Conservation (phyloP, 2,113 vertebrate genomes). For the Salvelinus sp. region DNA sequence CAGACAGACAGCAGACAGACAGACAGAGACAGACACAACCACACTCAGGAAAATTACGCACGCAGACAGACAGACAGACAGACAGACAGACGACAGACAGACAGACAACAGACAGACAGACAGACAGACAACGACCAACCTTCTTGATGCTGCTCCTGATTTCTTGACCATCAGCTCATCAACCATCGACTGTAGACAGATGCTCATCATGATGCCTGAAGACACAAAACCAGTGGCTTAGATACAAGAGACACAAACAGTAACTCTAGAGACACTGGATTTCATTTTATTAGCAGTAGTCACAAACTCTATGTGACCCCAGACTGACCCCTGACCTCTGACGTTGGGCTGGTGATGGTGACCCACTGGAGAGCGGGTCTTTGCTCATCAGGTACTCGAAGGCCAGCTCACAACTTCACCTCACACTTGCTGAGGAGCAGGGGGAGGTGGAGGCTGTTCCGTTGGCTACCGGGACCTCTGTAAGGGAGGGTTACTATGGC, state of each 20-base stretch:
- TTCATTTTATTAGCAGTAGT: too few species aligned
- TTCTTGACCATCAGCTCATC: constrained; percentile 99
- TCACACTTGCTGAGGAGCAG: constrained; percentile 83
- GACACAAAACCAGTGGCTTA: not conserved
- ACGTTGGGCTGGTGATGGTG: constrained; percentile 98
- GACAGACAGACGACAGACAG: too few species aligned
- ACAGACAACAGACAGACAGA: too few species aligned
- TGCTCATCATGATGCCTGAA: constrained; percentile 99
- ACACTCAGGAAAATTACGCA: too few species aligned
- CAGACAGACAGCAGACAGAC: too few species aligned
- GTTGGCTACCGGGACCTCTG: constrained; percentile 85
- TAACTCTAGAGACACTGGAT: too few species aligned
- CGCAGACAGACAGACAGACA: too few species aligned
- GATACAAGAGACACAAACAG: not conserved
- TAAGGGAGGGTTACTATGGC: not conserved
- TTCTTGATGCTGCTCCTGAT: constrained; percentile 95
- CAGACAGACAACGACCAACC: constrained; percentile 63
- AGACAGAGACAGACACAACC: too few species aligned
- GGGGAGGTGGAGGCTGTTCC: constrained; percentile 75
- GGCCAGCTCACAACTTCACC: constrained; percentile 93
- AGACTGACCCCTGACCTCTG: constrained; percentile 10
- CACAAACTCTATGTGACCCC: not conserved
- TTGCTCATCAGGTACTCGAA: constrained; percentile 99
- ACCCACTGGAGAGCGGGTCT: constrained; percentile 96
- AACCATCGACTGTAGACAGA: constrained; percentile 98